These are phyloP conservation scores for Acanthurus lineatus DNA, from an alignment of 2,797 vertebrate genomes.

Conservation along the genomic window DNA sequence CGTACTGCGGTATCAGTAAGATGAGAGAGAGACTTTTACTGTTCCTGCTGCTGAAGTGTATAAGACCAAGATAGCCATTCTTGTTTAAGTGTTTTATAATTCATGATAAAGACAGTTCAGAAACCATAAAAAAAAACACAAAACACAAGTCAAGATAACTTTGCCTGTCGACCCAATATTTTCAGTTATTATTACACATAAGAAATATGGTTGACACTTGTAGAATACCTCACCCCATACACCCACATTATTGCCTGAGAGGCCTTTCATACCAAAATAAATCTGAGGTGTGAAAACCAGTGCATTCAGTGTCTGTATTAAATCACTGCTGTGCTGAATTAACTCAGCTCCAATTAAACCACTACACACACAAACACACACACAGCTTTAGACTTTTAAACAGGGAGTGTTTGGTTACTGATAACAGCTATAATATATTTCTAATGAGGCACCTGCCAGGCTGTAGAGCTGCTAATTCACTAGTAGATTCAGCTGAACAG, in stretches of 20 bases:
- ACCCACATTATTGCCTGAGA: conserved; percentile 19
- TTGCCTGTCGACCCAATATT: neutral
- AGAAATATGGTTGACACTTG: conserved; percentile 27
- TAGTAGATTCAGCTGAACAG: conserved; percentile 73
- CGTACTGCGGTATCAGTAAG: neutral
- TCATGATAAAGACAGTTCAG: neutral
- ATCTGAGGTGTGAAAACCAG: conserved; percentile 44
- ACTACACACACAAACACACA: conserved; percentile 13
- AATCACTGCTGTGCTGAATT: conserved; percentile 59
- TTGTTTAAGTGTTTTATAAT: neutral
- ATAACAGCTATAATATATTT: conserved; percentile 80
- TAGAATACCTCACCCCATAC: conserved; percentile 5
- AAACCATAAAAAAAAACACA: neutral
- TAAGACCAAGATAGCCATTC: neutral
- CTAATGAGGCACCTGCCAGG: conserved; percentile 82
- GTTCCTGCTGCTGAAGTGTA: neutral
- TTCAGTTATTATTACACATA: conserved; percentile 1
- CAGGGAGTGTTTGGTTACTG: conserved; percentile 69
- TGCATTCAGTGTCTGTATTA: conserved; percentile 41
- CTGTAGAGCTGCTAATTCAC: conserved; percentile 77
- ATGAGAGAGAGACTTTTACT: neutral
- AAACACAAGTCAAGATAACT: neutral
- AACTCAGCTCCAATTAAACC: conserved; percentile 55
- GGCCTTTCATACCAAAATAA: conserved; percentile 49
- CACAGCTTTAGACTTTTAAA: conserved; percentile 57